These are phyloP conservation scores for Drosophila tanythrix DNA, from an alignment of 2,888 invertebrate species.

Conservation along the genomic window DNA sequence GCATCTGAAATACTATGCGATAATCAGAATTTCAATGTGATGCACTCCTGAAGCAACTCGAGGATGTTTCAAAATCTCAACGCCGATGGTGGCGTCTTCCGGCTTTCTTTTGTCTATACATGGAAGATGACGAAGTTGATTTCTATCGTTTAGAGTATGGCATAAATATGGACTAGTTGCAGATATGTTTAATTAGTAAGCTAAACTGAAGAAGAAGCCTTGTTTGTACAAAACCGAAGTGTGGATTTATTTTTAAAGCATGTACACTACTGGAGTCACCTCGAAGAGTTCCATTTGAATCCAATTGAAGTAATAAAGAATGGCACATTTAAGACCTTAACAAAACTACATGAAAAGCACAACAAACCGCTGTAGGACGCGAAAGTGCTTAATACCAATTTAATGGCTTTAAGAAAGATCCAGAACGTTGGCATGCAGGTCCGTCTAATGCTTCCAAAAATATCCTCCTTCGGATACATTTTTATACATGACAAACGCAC, in stretches of 20 bases:
- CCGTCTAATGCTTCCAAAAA: constrained; percentile 3
- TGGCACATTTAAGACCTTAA: constrained; percentile 1
- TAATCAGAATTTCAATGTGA: not conserved
- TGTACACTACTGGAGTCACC: constrained; percentile 7
- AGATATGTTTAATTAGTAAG: constrained; percentile 2
- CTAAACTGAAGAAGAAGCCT: constrained; percentile 1
- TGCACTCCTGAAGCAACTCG: not conserved
- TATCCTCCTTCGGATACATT: constrained; percentile 4
- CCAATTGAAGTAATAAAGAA: not conserved
- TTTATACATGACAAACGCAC: constrained; percentile 9
- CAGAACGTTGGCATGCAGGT: not conserved
- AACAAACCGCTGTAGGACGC: constrained; percentile 5
- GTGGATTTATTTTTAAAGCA: constrained; percentile 6
- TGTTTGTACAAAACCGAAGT: constrained; percentile 3
- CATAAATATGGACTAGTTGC: constrained; percentile 3
- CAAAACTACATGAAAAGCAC: not conserved
- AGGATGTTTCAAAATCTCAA: constrained; percentile 1
- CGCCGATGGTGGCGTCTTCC: constrained; percentile 28
- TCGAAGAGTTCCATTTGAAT: constrained; percentile 16
- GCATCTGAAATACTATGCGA: constrained; percentile 1
- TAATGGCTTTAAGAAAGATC: not conserved
- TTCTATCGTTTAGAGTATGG: constrained; percentile 6
- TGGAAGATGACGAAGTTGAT: not conserved
- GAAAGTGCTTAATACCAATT: not conserved
- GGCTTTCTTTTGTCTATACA: not conserved